Base-by-base conservation (phyloP, 1,140 invertebrate genomes). In the Nasonia giraulti region DNA sequence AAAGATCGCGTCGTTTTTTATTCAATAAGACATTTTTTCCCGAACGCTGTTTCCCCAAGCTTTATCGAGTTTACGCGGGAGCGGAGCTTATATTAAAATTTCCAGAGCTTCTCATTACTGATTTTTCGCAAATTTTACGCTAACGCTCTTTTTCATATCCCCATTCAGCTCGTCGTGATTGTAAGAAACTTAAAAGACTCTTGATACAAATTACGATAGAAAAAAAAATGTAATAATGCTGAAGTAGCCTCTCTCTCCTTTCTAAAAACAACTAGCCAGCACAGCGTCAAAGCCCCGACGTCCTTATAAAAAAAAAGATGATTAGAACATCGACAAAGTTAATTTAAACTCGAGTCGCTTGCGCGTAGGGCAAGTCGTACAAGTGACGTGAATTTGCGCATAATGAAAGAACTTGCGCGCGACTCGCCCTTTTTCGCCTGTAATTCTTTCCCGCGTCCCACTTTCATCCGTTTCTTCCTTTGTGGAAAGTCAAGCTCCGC, bases 401-500 rank as follows among this genome's bases (percentile, higher is more conserved):
- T 62, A 62, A 62, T 62, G 55, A 62, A 62, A 62, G 55, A 62
- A 62, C 55, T 62, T 8, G 50, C 50, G 2, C 55, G 55, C 55
- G 55, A 62, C 55, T 62, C 17, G 55, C 55, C 55, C 20, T 62
- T 62, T 62, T 10, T n/a, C 20, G 55, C 55, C 17, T 62, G 55
- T 62, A 62, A 62, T 62, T 62, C 55, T 62, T 62, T 62, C 55
- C n/a, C 55, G 55, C 55, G 55, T n/a, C 55, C 55, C n/a, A 62
- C 55, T 62, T 62, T 50, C 14, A 5, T 17, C 20, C 20, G 14
- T 62, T 73, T 5, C 20, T 73, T 37, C 8, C 69, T 6, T 31
- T n/a, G 40, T 7, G 55, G 20, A 62, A 62, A 62, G 55, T 5
- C 55, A 20, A 73, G 69, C 23, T 31, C 10, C 14, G 8, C 69